These are phyloP conservation scores for Carassius gibelio DNA, from an alignment of 2,113 vertebrate species.

Conservation along the genomic window DNA sequence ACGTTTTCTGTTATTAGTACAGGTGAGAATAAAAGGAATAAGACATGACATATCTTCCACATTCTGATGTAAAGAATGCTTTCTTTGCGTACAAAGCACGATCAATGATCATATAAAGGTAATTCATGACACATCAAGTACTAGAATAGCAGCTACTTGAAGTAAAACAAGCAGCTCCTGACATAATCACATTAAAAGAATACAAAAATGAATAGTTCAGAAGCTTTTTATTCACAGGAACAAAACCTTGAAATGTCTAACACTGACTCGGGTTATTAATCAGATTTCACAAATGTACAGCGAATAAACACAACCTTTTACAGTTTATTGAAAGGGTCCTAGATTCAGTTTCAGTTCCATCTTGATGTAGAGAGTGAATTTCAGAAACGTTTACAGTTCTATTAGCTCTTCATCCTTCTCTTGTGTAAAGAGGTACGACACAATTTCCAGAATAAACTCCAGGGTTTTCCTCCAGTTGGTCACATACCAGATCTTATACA, in stretches of 20 bases:
- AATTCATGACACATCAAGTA: background rate
- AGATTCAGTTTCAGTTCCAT: background rate
- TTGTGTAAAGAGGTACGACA: slow-evolving; percentile 62
- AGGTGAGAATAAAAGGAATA: background rate
- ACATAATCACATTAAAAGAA: background rate
- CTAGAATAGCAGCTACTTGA: background rate
- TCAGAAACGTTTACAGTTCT: slow-evolving; percentile 64
- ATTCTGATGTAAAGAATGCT: background rate
- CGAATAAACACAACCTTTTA: background rate
- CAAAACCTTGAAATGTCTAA: background rate
- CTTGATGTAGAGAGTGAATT: background rate
- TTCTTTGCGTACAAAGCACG: background rate
- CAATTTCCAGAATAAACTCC: slow-evolving; percentile 54
- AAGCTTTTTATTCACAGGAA: background rate
- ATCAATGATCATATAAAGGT: background rate
- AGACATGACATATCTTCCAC: background rate
- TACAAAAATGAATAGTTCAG: background rate
- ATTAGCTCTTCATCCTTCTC: slow-evolving; percentile 66
- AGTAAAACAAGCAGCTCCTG: background rate
- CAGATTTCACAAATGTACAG: background rate
- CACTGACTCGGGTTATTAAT: background rate
- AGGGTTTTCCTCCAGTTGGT: slow-evolving; percentile 61
- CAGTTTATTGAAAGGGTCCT: background rate
- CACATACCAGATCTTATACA: slow-evolving; percentile 74
- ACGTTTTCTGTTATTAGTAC: no score